Percentiles rank a stretch among this genome's conserved stretches.
These are phyloP conservation scores for Campylomormyrus numenius DNA, from an alignment of 2,113 vertebrate species.

Conservation along the genomic window DNA sequence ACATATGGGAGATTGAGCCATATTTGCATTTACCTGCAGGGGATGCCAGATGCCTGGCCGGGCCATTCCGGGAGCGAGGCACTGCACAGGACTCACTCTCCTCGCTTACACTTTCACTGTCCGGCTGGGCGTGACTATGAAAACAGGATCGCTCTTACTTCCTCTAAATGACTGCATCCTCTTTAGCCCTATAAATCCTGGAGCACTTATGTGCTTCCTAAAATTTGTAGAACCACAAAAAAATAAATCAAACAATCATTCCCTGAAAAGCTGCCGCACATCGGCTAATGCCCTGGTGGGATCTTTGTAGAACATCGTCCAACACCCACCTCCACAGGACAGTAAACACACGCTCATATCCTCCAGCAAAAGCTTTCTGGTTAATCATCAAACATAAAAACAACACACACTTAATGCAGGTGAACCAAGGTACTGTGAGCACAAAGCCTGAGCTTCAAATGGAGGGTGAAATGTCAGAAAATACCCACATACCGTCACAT, in stretches of 20 bases:
- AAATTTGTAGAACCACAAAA: neutral
- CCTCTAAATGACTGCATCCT: neutral
- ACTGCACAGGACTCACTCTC: neutral
- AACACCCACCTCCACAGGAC: neutral
- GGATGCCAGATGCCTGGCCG: neutral
- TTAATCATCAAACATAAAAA: neutral
- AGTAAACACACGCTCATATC: neutral
- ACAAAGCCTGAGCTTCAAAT: neutral
- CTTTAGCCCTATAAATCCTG: slow-evolving; percentile 10
- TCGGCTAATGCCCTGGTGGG: neutral
- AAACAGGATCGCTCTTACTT: neutral
- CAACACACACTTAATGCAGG: neutral
- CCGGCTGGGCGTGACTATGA: neutral
- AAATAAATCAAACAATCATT: neutral
- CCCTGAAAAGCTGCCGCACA: neutral
- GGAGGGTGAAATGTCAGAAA: neutral
- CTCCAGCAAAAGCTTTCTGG: neutral
- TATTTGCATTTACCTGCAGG: neutral
- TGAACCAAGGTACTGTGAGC: neutral
- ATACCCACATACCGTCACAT: neutral
- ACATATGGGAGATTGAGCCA: neutral
- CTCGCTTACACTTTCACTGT: neutral
- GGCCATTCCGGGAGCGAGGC: neutral
- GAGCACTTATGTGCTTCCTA: neutral
- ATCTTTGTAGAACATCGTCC: neutral